Evolutionary conservation across 2,888 invertebrate species (phyloP).

Genomic region (Agrochola macilenta): DNA sequence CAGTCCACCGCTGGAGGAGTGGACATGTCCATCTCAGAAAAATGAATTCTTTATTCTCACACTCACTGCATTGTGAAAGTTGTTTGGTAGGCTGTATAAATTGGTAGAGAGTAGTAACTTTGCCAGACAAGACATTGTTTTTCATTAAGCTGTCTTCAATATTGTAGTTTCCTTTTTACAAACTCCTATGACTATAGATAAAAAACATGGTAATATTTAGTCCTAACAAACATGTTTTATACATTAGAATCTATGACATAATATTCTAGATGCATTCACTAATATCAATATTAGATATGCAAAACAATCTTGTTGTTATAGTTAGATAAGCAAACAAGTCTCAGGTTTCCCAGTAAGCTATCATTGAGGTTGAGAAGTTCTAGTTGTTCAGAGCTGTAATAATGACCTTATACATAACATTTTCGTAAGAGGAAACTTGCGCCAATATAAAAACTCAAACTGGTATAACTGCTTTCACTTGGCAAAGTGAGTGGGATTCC

Average conservation of each 20-base stretch:
- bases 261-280: conserved; percentile 16
- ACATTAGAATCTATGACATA: conserved; percentile 7
- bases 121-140: not conserved
- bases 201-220: not conserved
- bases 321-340: not conserved
- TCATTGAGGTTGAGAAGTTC: conserved; percentile 11
- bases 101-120: conserved; percentile 5
- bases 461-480: conserved; percentile 89
- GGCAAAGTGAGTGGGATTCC: conserved; percentile 78
- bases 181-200: not conserved
- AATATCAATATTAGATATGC: conserved; percentile 17
- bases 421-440: conserved; percentile 80
- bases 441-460: conserved; percentile 80
- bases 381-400: conserved; percentile 48
- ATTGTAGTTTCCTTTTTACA: not conserved
- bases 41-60: not conserved
- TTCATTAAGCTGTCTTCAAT: not conserved
- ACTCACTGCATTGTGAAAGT: conserved; percentile 13
- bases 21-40: not conserved
- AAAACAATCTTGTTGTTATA: conserved; percentile 34
- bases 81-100: not conserved
- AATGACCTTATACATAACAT: conserved; percentile 75
- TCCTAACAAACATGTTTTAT: not conserved
- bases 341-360: conserved; percentile 24
- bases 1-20: not conserved